Evolutionary conservation across 2,888 invertebrate species (phyloP).

Genomic region (Macrophya annulata): DNA sequence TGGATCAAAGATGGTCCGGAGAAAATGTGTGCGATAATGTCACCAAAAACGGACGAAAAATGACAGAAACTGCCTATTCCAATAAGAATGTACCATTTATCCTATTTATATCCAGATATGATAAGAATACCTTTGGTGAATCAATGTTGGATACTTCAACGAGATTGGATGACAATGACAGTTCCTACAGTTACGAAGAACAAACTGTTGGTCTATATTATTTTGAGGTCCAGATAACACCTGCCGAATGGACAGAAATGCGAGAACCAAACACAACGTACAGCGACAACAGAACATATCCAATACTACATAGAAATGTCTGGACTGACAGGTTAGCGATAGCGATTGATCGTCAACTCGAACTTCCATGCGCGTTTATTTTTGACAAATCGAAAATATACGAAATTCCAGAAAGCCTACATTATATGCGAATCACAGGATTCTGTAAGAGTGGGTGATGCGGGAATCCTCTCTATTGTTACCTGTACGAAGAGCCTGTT

Average conservation of each 20-base stretch:
- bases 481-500: constrained; percentile 37
- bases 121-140: constrained; percentile 37
- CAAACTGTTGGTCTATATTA: constrained; percentile 40
- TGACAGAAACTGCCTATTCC: constrained; percentile 40
- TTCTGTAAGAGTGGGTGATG: constrained; percentile 33
- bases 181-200: constrained; percentile 36
- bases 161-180: constrained; percentile 22
- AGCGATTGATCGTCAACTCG: constrained; percentile 47
- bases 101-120: constrained; percentile 10
- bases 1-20: constrained; percentile 11
- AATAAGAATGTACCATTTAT: constrained; percentile 49
- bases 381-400: constrained; percentile 44
- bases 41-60: constrained; percentile 34
- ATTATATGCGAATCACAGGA: constrained; percentile 41
- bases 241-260: constrained; percentile 41
- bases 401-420: constrained; percentile 21
- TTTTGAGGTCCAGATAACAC: constrained; percentile 50
- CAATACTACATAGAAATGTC: constrained; percentile 49
- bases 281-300: constrained; percentile 45
- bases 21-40: constrained; percentile 36
- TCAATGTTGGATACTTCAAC: constrained; percentile 27
- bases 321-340: constrained; percentile 45
- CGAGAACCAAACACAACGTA: constrained; percentile 33
- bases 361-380: constrained; percentile 47
- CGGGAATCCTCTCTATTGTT: constrained; percentile 42